These are phyloP conservation scores for Salmo trutta DNA, from an alignment of 2,797 vertebrate species.

Conservation along the genomic window DNA sequence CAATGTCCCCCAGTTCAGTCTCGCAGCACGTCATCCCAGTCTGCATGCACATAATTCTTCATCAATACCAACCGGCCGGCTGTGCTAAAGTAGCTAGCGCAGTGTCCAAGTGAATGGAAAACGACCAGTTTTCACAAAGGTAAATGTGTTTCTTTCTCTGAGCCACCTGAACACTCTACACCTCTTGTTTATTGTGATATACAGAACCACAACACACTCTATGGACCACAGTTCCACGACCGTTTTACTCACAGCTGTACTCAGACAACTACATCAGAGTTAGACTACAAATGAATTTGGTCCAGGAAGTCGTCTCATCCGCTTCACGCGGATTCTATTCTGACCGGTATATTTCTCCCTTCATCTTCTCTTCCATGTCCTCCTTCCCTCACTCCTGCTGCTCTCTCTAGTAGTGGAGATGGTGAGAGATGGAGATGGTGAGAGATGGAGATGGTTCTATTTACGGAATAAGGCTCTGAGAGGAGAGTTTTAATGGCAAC, in stretches of 20 bases:
- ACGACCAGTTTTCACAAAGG: too few relatives aligned
- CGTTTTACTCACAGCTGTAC: too few relatives aligned
- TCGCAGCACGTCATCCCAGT: too few relatives aligned
- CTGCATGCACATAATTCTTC: neutral
- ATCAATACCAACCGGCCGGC: neutral
- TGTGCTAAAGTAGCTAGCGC: neutral
- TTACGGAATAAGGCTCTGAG: slow-evolving; percentile 26
- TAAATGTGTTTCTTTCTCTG: neutral
- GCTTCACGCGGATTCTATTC: neutral
- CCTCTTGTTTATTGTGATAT: too few relatives aligned
- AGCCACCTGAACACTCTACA: too few relatives aligned
- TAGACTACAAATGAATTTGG: too few relatives aligned
- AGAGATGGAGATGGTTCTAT: slow-evolving; percentile 19
- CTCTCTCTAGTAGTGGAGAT: neutral
- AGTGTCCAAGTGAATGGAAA: neutral
- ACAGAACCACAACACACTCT: too few relatives aligned
- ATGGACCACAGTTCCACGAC: too few relatives aligned
- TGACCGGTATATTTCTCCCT: neutral
- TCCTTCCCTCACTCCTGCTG: neutral
- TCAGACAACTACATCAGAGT: too few relatives aligned
- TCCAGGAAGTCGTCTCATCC: too few relatives aligned
- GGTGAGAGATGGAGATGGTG: neutral
- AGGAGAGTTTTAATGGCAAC: slow-evolving; percentile 42
- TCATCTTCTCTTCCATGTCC: neutral
- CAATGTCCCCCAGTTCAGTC: neutral